phyloP scores from a whole-genome alignment of 2,797 vertebrate genomes.

The Ceyx erithaca region DNA sequence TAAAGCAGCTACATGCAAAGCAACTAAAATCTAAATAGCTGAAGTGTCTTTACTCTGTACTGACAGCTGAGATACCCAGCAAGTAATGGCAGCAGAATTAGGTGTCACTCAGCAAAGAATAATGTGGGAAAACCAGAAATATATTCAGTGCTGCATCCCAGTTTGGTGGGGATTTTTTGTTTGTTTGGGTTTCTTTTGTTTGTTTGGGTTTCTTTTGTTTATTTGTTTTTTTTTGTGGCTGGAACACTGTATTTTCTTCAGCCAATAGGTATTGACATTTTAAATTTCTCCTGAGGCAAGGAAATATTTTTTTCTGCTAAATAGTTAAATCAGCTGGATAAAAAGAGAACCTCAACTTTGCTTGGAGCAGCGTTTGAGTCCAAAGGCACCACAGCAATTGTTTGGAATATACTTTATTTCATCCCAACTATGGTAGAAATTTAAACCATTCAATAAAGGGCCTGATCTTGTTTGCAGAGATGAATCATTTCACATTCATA shows the following conservation, averaged over 20 bases:
- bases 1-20: not conserved
- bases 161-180: not conserved
- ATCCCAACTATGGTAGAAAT: not conserved
- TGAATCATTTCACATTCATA: conserved; percentile 3
- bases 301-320: conserved; percentile 27
- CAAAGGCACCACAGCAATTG: conserved; percentile 2
- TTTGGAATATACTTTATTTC: not conserved
- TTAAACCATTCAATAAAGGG: not conserved
- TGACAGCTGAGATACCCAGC: conserved; percentile 1
- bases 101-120: conserved; percentile 31
- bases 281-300: conserved; percentile 3
- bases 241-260: conserved; percentile 33
- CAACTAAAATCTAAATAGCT: conserved; percentile 14
- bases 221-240: not conserved
- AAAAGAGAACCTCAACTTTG: conserved; percentile 41
- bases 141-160: conserved; percentile 1
- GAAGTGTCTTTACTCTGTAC: conserved; percentile 11
- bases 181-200: too few relatives aligned
- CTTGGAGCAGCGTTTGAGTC: not conserved
- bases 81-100: not conserved
- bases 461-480: not conserved
- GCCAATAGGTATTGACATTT: not conserved
- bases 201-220: too few relatives aligned
- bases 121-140: conserved; percentile 21
- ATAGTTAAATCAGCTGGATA: conserved; percentile 7